phyloP scores from a whole-genome alignment of 2,797 vertebrate genomes.

The Malurus leucopterus region DNA sequence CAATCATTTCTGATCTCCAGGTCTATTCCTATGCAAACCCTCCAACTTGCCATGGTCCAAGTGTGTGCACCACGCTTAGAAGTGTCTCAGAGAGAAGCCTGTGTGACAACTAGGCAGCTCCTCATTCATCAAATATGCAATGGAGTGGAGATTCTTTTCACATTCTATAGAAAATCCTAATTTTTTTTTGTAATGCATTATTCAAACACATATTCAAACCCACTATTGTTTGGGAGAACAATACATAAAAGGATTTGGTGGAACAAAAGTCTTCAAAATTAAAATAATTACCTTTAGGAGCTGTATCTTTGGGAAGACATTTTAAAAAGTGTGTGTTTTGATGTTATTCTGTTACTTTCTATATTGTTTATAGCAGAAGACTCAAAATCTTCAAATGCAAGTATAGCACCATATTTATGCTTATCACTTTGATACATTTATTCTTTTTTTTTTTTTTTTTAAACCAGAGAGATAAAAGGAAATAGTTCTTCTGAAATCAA shows the following conservation, averaged over 20 bases:
- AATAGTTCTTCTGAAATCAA: background rate
- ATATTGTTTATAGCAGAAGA: background rate
- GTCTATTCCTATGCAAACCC: background rate
- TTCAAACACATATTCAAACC: background rate
- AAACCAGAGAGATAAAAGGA: background rate
- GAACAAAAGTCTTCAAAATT: background rate
- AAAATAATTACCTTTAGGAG: background rate
- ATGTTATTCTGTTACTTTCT: background rate
- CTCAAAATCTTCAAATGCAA: background rate
- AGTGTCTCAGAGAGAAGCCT: background rate
- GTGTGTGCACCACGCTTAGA: background rate
- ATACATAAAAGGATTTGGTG: background rate
- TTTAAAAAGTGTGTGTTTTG: background rate
- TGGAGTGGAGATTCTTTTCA: background rate
- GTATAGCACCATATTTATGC: background rate
- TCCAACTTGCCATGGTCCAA: background rate
- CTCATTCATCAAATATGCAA: background rate
- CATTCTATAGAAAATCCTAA: background rate
- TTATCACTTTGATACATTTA: background rate
- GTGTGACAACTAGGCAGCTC: background rate
- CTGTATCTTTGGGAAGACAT: background rate
- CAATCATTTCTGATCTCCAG: background rate
- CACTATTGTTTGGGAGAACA: background rate
- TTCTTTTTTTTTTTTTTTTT: background rate
- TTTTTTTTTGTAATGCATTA: background rate